phyloP scores from a whole-genome alignment of 2,888 invertebrate genomes.

The Caenorhabditis sp. region DNA sequence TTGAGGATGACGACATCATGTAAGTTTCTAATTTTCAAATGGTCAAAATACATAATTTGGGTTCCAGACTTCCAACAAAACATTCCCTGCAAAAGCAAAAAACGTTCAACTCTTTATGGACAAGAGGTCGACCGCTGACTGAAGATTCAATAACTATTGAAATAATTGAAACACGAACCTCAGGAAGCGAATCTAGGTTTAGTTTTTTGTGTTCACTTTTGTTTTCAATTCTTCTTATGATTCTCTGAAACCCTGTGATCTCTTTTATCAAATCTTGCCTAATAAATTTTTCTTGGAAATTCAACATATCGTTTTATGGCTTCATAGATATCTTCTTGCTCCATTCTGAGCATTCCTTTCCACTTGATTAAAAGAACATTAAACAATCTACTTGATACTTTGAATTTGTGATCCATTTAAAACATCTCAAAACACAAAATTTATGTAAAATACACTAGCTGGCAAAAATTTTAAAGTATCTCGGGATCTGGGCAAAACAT shows the following conservation, averaged over 20 bases:
- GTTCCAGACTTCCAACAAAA: background rate
- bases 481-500: background rate
- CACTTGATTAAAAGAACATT: too few relatives aligned
- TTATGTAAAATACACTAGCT: background rate
- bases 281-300: too few relatives aligned
- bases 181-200: background rate
- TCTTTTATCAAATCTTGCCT: background rate
- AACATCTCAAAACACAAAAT: too few relatives aligned
- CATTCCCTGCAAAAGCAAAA: background rate
- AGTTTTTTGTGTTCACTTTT: background rate
- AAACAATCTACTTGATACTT: too few relatives aligned
- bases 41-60: background rate
- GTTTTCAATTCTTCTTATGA: slow-evolving; percentile 1
- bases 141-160: slow-evolving; percentile 23
- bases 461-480: slow-evolving; percentile 2
- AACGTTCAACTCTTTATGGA: slow-evolving; percentile 25
- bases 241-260: background rate
- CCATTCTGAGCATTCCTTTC: too few relatives aligned
- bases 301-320: too few relatives aligned
- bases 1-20: slow-evolving; percentile 39
- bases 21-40: slow-evolving; percentile 12
- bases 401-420: too few relatives aligned
- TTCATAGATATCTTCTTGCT: too few relatives aligned
- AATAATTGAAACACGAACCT: slow-evolving; percentile 1
- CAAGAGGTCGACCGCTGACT: slow-evolving; percentile 10